Conservation (phyloP, 1,140 invertebrate genomes). For the Drosophila lowei region DNA sequence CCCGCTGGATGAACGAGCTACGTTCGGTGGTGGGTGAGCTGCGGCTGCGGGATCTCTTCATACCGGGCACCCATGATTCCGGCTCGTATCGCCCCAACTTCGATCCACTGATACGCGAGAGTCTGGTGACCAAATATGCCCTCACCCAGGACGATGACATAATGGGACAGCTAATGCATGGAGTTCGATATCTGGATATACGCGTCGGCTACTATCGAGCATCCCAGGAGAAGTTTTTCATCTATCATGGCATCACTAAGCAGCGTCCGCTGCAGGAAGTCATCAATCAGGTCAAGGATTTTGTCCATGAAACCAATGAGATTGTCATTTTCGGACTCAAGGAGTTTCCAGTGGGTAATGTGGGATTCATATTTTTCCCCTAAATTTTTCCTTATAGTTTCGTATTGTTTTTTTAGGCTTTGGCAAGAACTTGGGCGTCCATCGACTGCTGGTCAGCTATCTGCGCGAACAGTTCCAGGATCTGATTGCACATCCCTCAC, state of each 20-base stretch:
- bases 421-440: slow-evolving; percentile 80
- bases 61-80: slow-evolving; percentile 88
- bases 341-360: slow-evolving; percentile 85
- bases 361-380: too few species aligned
- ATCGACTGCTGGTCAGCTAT: slow-evolving; percentile 84
- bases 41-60: slow-evolving; percentile 84
- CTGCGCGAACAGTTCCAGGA: slow-evolving; percentile 84
- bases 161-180: slow-evolving; percentile 85
- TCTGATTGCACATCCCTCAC: slow-evolving; percentile 83
- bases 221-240: slow-evolving; percentile 83
- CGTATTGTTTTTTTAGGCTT: slow-evolving; percentile 71
- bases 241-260: slow-evolving; percentile 85
- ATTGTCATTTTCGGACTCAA: slow-evolving; percentile 87
- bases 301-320: slow-evolving; percentile 86
- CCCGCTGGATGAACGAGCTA: slow-evolving; percentile 86
- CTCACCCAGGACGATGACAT: slow-evolving; percentile 86
- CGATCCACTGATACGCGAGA: slow-evolving; percentile 69
- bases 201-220: slow-evolving; percentile 84
- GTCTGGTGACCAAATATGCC: slow-evolving; percentile 83
- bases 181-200: slow-evolving; percentile 86
- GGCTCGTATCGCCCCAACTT: slow-evolving; percentile 85
- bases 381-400: neutral
- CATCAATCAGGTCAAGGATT: slow-evolving; percentile 84
- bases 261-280: slow-evolving; percentile 84
- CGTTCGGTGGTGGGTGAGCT: slow-evolving; percentile 78